Conservation (phyloP, 2,113 vertebrate genomes). For the Misgurnus anguillicaudatus region DNA sequence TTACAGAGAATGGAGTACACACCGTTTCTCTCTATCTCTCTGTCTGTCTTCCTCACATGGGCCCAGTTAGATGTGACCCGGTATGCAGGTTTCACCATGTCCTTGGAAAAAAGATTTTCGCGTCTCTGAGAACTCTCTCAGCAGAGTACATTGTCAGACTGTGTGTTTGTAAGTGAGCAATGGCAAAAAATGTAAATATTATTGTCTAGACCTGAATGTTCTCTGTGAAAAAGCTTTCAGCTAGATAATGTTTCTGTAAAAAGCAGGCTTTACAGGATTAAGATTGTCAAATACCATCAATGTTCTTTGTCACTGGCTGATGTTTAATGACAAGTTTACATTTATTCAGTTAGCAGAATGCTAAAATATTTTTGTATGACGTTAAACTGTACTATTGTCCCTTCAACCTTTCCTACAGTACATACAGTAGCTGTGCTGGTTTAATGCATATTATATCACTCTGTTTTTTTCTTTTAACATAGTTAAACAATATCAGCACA, state of each 20-base stretch:
- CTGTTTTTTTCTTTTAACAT: neutral
- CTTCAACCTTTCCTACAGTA: too few species aligned
- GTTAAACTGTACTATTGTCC: neutral
- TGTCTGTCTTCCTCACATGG: constrained; percentile 44
- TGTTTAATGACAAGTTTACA: too few species aligned
- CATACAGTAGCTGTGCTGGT: neutral
- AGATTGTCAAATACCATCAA: too few species aligned
- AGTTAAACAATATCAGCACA: neutral
- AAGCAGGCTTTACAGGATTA: neutral
- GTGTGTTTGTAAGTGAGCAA: constrained; percentile 31
- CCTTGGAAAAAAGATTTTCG: constrained; percentile 28
- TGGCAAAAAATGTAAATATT: constrained; percentile 44
- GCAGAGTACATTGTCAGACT: constrained; percentile 3
- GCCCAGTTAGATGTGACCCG: constrained; percentile 30
- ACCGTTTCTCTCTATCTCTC: neutral
- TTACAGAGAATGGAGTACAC: constrained; percentile 11
- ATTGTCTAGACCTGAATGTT: constrained; percentile 4
- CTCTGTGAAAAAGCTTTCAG: neutral
- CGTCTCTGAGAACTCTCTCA: constrained; percentile 8
- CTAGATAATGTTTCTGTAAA: neutral
- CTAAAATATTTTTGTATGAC: neutral
- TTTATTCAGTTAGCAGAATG: too few species aligned
- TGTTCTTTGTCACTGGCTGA: too few species aligned
- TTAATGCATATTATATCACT: neutral
- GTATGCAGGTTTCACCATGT: constrained; percentile 1